These are phyloP conservation scores for Triplophysa rosa DNA, from an alignment of 2,113 vertebrate genomes.

Conservation along the genomic window DNA sequence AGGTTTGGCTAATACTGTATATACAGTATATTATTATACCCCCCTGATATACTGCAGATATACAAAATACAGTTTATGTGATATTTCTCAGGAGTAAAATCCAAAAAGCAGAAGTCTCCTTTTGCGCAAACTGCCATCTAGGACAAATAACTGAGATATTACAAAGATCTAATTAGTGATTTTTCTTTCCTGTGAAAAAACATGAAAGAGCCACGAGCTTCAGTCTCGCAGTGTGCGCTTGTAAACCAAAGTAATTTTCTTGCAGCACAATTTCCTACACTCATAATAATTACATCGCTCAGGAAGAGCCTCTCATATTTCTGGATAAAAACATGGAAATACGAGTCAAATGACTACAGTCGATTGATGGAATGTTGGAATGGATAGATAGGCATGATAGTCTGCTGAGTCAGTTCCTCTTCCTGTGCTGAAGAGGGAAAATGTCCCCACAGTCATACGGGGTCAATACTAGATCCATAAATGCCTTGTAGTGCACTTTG, in stretches of 20 bases:
- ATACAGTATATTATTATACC: too few relatives aligned
- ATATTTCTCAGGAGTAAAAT: too few relatives aligned
- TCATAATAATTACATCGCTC: neutral
- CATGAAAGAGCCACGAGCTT: too few relatives aligned
- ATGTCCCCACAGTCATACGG: constrained; percentile 25
- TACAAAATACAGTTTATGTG: too few relatives aligned
- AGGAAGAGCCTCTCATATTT: neutral
- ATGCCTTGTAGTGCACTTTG: constrained; percentile 34
- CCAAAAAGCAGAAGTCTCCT: too few relatives aligned
- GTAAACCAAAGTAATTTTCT: constrained; percentile 15
- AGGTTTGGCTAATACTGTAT: too few relatives aligned
- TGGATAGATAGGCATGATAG: constrained; percentile 17
- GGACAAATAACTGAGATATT: too few relatives aligned
- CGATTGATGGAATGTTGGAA: neutral
- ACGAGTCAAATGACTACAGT: neutral
- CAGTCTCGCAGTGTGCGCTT: too few relatives aligned
- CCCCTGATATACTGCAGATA: too few relatives aligned
- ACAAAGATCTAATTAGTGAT: too few relatives aligned
- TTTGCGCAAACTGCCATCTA: too few relatives aligned
- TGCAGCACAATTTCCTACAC: neutral
- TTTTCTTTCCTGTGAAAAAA: too few relatives aligned
- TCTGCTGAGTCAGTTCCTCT: constrained; percentile 36
- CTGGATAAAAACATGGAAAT: neutral
- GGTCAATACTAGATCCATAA: constrained; percentile 44
- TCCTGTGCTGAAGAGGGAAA: constrained; percentile 26